These are phyloP conservation scores for Acleris literana DNA, from an alignment of 2,888 invertebrate species.

Conservation along the genomic window DNA sequence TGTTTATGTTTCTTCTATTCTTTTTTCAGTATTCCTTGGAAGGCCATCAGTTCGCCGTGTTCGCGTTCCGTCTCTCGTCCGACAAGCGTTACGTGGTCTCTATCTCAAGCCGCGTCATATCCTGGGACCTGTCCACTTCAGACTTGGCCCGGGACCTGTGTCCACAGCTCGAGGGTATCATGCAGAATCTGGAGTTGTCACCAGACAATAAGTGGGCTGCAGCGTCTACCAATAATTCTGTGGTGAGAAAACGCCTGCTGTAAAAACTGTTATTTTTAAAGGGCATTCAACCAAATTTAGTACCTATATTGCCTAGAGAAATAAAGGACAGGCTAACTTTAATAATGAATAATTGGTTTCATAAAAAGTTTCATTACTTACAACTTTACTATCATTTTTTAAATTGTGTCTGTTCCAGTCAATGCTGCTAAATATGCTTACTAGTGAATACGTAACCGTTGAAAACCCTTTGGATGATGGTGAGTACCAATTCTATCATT, in stretches of 20 bases:
- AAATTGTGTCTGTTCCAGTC: conserved; percentile 81
- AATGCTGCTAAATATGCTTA: conserved; percentile 94
- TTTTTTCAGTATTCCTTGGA: conserved; percentile 94
- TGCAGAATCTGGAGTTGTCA: conserved; percentile 96
- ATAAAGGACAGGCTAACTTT: too few species aligned
- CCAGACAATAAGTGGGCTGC: conserved; percentile 98
- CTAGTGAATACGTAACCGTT: conserved; percentile 95
- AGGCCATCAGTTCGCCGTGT: conserved; percentile 99
- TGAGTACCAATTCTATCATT: conserved; percentile 32
- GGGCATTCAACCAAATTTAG: neutral
- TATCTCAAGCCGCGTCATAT: conserved; percentile 97
- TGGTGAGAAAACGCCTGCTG: conserved; percentile 72
- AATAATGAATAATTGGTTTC: too few species aligned
- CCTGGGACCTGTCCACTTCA: conserved; percentile 98
- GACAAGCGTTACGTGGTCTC: conserved; percentile 97
- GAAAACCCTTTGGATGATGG: conserved; percentile 91
- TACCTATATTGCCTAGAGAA: neutral
- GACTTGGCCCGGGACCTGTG: conserved; percentile 96
- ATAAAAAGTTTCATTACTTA: too few species aligned
- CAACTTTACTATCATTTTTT: too few species aligned
- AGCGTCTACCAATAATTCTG: conserved; percentile 97
- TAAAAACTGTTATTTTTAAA: neutral
- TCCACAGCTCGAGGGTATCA: conserved; percentile 96
- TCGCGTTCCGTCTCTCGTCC: conserved; percentile 94
- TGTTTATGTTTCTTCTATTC: neutral